A percentile compares a stretch with the other conserved stretches of the same genome.
Conservation (phyloP, 2,797 vertebrate species). For the Periparus ater region DNA sequence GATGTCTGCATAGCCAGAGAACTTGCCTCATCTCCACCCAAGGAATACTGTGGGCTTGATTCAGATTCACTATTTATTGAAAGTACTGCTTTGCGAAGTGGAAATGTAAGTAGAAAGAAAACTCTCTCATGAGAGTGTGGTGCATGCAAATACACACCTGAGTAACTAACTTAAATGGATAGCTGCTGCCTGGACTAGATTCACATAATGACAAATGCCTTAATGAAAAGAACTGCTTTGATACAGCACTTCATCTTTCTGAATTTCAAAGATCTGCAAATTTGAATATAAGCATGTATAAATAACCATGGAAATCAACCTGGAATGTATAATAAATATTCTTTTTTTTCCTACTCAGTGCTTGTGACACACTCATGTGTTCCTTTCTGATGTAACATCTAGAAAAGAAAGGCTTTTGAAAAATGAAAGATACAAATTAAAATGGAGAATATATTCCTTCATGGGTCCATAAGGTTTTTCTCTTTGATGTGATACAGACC, state of each 20-base stretch:
- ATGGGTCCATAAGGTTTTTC: neutral
- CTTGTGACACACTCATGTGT: neutral
- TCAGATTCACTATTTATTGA: neutral
- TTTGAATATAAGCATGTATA: slow-evolving; percentile 5
- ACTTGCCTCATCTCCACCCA: neutral
- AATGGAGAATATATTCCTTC: neutral
- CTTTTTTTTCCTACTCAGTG: neutral
- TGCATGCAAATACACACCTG: neutral
- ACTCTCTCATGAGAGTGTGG: neutral
- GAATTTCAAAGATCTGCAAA: slow-evolving; percentile 7
- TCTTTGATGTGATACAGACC: neutral
- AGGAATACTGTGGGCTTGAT: neutral
- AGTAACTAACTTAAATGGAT: neutral
- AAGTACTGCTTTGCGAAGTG: neutral
- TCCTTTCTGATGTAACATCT: neutral
- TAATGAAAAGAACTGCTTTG: slow-evolving; percentile 2
- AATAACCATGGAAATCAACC: slow-evolving; percentile 28
- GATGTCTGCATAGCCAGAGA: neutral
- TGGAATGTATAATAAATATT: neutral
- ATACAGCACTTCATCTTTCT: slow-evolving; percentile 4
- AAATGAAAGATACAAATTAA: neutral
- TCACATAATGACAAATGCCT: neutral
- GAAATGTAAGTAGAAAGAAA: neutral
- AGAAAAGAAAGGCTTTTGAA: neutral
- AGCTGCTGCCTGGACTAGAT: neutral